phyloP scores from a whole-genome alignment of 2,797 vertebrate species.

The Platyrinchus mystaceus region DNA sequence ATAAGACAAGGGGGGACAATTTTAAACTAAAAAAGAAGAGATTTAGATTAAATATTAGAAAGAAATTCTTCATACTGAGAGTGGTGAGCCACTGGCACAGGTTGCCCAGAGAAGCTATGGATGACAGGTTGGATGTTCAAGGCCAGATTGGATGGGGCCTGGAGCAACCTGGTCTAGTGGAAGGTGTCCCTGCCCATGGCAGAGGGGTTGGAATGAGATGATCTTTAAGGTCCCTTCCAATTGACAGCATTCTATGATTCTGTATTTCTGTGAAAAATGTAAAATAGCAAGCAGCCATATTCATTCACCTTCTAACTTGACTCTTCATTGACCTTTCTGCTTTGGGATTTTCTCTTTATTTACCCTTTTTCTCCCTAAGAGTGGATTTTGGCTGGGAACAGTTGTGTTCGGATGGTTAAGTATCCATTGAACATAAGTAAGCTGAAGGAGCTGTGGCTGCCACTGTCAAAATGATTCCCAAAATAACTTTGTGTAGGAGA shows the following conservation, averaged over 20 bases:
- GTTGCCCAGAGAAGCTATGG: neutral
- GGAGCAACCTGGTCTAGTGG: neutral
- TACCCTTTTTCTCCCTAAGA: neutral
- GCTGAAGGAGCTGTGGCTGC: constrained; percentile 13
- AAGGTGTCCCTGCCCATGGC: neutral
- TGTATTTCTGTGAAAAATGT: neutral
- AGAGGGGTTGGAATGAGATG: neutral
- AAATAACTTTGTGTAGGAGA: constrained; percentile 19
- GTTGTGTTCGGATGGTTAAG: neutral
- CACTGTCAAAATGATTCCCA: neutral
- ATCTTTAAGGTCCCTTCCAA: neutral
- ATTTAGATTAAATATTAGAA: neutral
- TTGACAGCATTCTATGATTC: neutral
- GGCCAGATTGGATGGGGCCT: neutral
- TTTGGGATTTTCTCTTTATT: neutral
- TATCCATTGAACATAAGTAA: constrained; percentile 8
- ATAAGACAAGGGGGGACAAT: neutral
- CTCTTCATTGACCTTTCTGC: neutral
- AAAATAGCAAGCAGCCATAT: neutral
- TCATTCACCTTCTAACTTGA: neutral
- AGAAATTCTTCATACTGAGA: neutral
- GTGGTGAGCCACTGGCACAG: neutral
- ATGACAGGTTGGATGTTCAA: neutral
- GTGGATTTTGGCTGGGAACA: neutral
- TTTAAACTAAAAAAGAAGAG: neutral